Evolutionary conservation across 2,888 invertebrate species (phyloP).

Genomic region (Drosophila multiciliata): DNA sequence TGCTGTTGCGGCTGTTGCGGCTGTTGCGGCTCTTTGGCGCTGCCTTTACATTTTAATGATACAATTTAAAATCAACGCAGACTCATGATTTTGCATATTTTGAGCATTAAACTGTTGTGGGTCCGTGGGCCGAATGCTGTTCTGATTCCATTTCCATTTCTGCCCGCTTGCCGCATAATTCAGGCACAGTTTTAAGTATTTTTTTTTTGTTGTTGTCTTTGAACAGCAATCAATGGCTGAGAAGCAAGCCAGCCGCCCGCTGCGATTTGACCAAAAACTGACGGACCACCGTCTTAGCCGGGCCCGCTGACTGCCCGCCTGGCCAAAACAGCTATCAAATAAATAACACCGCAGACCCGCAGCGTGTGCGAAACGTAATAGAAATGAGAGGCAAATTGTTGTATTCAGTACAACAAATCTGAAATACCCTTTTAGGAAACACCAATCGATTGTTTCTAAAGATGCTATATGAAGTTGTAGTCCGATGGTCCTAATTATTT

Average conservation of each 20-base stretch:
- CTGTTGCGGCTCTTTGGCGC: slow-evolving; percentile 32
- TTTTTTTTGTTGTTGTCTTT: slow-evolving; percentile 1
- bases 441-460: neutral
- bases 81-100: slow-evolving; percentile 80
- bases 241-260: slow-evolving; percentile 54
- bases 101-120: slow-evolving; percentile 71
- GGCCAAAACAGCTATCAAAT: slow-evolving; percentile 73
- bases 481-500: neutral
- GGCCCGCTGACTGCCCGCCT: slow-evolving; percentile 43
- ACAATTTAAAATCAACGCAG: slow-evolving; percentile 81
- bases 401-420: neutral
- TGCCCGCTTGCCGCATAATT: slow-evolving; percentile 66
- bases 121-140: slow-evolving; percentile 36
- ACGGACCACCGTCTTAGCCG: slow-evolving; percentile 50
- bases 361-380: slow-evolving; percentile 52
- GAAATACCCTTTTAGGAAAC: neutral
- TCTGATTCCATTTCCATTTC: slow-evolving; percentile 50
- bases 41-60: slow-evolving; percentile 72
- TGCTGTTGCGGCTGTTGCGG: slow-evolving; percentile 33
- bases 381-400: neutral
- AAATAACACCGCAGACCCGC: slow-evolving; percentile 74
- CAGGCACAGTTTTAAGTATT: slow-evolving; percentile 64
- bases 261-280: slow-evolving; percentile 77
- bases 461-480: neutral
- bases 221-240: slow-evolving; percentile 70